Base-by-base conservation (phyloP, 37 sponge, comb jelly and placozoan species). In the Chondrosia reniformis region DNA sequence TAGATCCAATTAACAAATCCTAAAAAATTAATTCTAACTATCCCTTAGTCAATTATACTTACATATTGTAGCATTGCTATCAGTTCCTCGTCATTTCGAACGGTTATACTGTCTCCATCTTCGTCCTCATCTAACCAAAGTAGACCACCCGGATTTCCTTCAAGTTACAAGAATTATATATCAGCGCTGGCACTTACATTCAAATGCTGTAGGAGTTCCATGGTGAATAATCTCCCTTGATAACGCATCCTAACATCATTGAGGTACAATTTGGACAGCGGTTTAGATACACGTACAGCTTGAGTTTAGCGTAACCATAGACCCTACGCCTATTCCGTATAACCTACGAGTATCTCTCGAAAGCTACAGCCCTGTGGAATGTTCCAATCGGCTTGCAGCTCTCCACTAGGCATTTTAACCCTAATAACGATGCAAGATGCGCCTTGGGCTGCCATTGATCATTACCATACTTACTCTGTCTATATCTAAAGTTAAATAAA, bases 71-170 rank as follows among this genome's bases (percentile, higher is more conserved):
- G 78, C 88, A 93, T 86, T 43, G 94, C 94, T 4, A 73, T 33
- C 52, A 93, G 49, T 54, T 93, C 94, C 22, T 93, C 94, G 58
- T 93, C 94, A 46, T 79, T 89, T 52, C 88, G 66, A 0, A 93
- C 94, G 12, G 91, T 93, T 15, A 93, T 90, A 3, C 75, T 27
- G 45, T 93, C 94, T 30, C 82, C 79, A 25, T 89, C 94, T 67
- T 93, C 94, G 79, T 93, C 94, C 37, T 84, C 79, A 69, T 93
- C 94, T 92, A 54, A 17, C 1, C 28, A 21, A 24, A 45, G 15
- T 17, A 63, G 12, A n/a, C n/a, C n/a, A n/a, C n/a, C n/a, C n/a
- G n/a, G 52, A 49, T 49, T 10, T 49, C 15, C 15, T 15, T 15
- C 10, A 19, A 49, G 10, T 10, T 49, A 49, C 52, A 49, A 49